Base-by-base conservation (phyloP, 1,140 invertebrate genomes). In the Meloidogyne hapla region DNA sequence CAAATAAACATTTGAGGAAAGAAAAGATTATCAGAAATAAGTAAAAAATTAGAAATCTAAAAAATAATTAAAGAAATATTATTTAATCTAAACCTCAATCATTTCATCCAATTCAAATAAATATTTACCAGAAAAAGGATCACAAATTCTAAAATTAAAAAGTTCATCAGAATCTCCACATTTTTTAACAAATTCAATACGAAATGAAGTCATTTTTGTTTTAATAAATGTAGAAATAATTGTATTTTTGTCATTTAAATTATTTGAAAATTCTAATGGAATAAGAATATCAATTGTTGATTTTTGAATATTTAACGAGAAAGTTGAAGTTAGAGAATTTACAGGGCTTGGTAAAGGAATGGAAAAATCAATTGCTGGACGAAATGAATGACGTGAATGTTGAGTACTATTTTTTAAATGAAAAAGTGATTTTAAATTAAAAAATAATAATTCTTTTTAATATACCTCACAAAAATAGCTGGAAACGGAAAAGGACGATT, bases 311-410 rank as follows among this genome's bases (percentile, higher is more conserved):
- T 56, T 56, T 56, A 2, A 13, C 2, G 8, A 6, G 28, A 25
- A 18, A 13, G 68, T 25, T n/a, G 15, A 12, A 45, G 13, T 6
- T 25, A 15, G 23, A 25, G 68, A 42, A 56, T 18, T 15, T 13
- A 18, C 12, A 3, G 68, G 28, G 12, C 13, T 25, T 25, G 68
- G 68, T 12, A 69, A 8, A 15, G 68, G 68, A 38, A 69, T 69
- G 12, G 68, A 42, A 42, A 69, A 69, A 38, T 69, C 68, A 10
- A 69, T 25, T 25, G 40, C 68, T 25, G 70, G 48, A n/a, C 70
- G 70, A 63, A 72, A 33, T 62, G 70, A 72, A 23, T 25, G 42
- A 26, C 10, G n/a, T 21, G 48, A 72, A 72, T 72, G 70, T 63
- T 72, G 70, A 63, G 70, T 10, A 45, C 40, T 48, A n/a, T n/a